These are phyloP conservation scores for Holacanthella duospinosa DNA, from an alignment of 2,888 invertebrate genomes.

Conservation along the genomic window DNA sequence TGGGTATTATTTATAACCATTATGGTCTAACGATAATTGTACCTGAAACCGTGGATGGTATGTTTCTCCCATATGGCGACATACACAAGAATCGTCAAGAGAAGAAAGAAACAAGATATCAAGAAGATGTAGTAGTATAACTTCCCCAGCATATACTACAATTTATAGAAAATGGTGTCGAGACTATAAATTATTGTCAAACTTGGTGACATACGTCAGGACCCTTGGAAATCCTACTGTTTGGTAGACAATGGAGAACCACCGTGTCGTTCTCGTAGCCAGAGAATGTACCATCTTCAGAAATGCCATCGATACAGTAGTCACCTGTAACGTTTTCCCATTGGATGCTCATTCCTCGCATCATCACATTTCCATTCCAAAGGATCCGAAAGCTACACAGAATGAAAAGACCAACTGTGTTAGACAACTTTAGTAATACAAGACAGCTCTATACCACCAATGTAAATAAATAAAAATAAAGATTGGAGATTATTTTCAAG, in stretches of 20 bases:
- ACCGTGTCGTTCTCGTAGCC: background rate
- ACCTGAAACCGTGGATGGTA: background rate
- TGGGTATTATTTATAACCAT: no score
- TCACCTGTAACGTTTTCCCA: background rate
- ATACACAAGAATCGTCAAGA: background rate
- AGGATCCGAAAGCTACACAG: background rate
- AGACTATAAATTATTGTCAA: background rate
- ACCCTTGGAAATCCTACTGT: background rate
- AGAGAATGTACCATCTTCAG: background rate
- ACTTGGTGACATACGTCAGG: background rate
- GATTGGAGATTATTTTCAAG: no score
- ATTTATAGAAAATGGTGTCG: background rate
- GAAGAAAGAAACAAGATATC: background rate
- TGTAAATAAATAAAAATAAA: no score
- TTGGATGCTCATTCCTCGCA: background rate
- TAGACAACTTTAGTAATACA: no score
- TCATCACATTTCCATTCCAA: background rate
- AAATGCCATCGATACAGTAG: background rate
- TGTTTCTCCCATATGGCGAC: background rate
- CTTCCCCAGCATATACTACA: background rate
- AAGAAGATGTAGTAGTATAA: background rate
- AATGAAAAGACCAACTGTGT: no score
- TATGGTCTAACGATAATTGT: no score
- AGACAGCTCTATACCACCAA: no score
- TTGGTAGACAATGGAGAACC: background rate